Base-by-base conservation (phyloP, 37 sponge, comb jelly and placozoan species). In the Beroe ovata region DNA sequence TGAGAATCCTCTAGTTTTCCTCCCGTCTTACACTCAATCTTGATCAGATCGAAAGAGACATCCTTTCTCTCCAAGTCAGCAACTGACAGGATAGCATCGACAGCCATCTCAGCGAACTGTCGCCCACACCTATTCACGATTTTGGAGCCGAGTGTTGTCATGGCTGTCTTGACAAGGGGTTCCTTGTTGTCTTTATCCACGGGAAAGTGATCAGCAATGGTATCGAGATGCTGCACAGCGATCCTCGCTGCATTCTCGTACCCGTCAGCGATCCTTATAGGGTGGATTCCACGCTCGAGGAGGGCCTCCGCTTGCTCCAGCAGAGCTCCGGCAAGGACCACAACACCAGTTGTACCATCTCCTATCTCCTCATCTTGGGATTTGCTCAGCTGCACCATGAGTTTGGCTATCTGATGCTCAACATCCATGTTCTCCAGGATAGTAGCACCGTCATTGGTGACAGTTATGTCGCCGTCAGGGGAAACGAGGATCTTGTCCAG, bases 341-440 rank as follows among this genome's bases (percentile, higher is more conserved):
- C 99, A 20, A 97, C 99, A 21, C 95, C 95, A 28, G 99, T 97
- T 0, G 99, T 97, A 1, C 99, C 99, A 93, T 97, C 99, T 30
- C 99, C 99, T 26, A 97, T 95, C 91, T 97, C 99, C 58, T 97
- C 99, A 72, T 97, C 99, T 60, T 97, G 99, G 0, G 93, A 92
- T 72, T 95, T 94, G 33, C 95, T 94, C 30, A 97, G 92, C 89
- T 97, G 96, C 37, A 97, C 99, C 94, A 97, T 90, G 39, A 97
- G 92, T 42, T 94, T 95, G 29, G 96, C 99, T 63, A 97, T 95
- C 91, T 97, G 94, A 37, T 97, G 99, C n/a, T 95, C 94, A 64
- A 97, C 89, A 64, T 95, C 95, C 99, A 97, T 97, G 91, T 91
- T 92, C 22, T 89, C 89, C 91, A 97, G 88, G 38, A 97, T 97